Percentiles rank a stretch among this genome's conserved stretches.
Conservation (phyloP, 2,797 vertebrate species). For the Limosa lapponica region DNA sequence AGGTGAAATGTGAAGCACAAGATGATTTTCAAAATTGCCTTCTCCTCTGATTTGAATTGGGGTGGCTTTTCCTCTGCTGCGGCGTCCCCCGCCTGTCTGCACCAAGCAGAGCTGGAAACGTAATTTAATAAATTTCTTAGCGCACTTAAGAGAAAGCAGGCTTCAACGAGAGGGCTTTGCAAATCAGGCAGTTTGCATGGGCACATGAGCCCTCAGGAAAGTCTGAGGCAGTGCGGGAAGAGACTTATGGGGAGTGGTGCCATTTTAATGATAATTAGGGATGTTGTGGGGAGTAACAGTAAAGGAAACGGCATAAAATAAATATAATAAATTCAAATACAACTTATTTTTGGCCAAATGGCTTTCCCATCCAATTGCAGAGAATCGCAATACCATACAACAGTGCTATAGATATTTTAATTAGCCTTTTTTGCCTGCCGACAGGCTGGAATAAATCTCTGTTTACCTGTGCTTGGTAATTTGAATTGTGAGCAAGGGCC, state of each 20-base stretch:
- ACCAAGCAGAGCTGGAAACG: conserved; percentile 9
- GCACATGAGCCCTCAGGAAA: neutral
- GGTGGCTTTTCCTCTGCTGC: neutral
- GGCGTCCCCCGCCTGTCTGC: neutral
- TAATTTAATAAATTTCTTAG: conserved; percentile 1
- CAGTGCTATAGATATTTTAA: neutral
- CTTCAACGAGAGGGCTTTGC: conserved; percentile 34
- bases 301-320: neutral
- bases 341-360: neutral
- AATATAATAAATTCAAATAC: neutral
- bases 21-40: neutral
- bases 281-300: neutral
- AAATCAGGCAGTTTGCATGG: neutral
- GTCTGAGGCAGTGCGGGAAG: neutral
- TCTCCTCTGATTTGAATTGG: accelerated
- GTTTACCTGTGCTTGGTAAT: neutral
- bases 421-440: neutral
- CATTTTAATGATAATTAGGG: neutral
- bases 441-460: neutral
- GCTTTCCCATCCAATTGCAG: neutral
- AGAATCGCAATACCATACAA: neutral
- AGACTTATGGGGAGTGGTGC: neutral
- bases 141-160: neutral
- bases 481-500: neutral
- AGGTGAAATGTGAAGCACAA: neutral